Conservation (phyloP, 1,140 invertebrate species). For the Leucophenga varia region DNA sequence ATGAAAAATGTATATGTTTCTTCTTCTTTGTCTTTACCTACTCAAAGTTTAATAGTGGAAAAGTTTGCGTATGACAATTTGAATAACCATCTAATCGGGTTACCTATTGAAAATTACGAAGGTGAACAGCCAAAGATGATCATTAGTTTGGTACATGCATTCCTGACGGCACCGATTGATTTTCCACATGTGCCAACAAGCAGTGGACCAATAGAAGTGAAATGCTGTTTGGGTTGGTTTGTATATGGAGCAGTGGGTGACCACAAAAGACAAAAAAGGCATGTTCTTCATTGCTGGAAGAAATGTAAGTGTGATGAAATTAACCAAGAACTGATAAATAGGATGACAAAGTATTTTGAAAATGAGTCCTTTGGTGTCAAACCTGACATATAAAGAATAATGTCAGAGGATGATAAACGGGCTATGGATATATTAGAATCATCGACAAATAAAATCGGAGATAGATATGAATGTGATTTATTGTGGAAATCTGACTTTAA, state of each 20-base stretch:
- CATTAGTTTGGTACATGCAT: not conserved
- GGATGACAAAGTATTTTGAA: not conserved
- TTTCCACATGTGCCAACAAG: not conserved
- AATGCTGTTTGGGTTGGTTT: not conserved
- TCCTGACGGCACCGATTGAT: not conserved
- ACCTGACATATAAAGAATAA: not conserved
- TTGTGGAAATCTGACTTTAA: slow-evolving; percentile 15
- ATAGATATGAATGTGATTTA: slow-evolving; percentile 9
- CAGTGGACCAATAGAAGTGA: not conserved
- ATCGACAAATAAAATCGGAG: not conserved
- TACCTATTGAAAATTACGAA: not conserved
- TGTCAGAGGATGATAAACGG: not conserved
- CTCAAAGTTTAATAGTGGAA: not conserved
- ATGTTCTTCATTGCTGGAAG: too few relatives aligned
- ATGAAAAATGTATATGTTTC: not conserved
- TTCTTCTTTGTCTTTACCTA: not conserved
- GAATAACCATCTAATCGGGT: not conserved
- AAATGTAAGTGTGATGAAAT: not conserved
- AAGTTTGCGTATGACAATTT: not conserved
- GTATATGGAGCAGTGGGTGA: too few relatives aligned
- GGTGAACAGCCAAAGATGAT: not conserved
- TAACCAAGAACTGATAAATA: not conserved
- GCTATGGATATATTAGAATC: not conserved
- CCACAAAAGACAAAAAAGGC: too few relatives aligned
- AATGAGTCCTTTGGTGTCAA: not conserved